Base-by-base conservation (phyloP, 2,888 invertebrate genomes). In the Hypselothyrea guttata region DNA sequence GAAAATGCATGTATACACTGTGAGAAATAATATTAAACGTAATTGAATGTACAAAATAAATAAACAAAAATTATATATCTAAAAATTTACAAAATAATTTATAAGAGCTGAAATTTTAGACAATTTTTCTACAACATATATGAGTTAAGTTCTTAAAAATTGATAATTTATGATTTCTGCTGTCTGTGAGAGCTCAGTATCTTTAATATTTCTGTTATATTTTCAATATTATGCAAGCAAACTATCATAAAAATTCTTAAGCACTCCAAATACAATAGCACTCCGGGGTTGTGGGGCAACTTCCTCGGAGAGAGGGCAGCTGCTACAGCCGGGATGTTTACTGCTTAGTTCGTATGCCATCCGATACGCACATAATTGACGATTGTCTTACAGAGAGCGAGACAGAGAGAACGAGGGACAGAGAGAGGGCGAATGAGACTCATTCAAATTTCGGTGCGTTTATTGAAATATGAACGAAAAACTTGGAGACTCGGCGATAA, bases 171-270 rank as follows among this genome's bases (percentile, higher is more conserved):
- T 22, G 22, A 22, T 4, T 5, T 22, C 22, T 5, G 22, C 22
- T 22, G 22, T n/a, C n/a, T n/a, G n/a, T n/a, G n/a, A n/a, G n/a
- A n/a, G n/a, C 42, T 34, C 7, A 16, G 40, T 62, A 33, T 31
- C 28, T 27, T 44, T 37, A 54, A 12, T 7, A 15, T 37, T 38
- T 37, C 30, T 42, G 41, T 62, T 55, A 22, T 22, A 22, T 22
- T 45, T 58, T 41, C 59, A 59, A 83, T 67, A 74, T 68, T 79
- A 65, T 75, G 71, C 68, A 77, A 65, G 54, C 72, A 71, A 63
- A 56, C 52, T 71, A 78, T 46, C 66, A 88, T 87, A 88, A 87
- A 87, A 87, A 87, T 88, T 73, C 86, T 79, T 78, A 61, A 84
- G 70, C 81, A 83, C 65, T 75, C 68, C 58, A 60, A 44, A 28